Conservation (phyloP, 2,797 vertebrate genomes). For the Syndactyla subalaris region DNA sequence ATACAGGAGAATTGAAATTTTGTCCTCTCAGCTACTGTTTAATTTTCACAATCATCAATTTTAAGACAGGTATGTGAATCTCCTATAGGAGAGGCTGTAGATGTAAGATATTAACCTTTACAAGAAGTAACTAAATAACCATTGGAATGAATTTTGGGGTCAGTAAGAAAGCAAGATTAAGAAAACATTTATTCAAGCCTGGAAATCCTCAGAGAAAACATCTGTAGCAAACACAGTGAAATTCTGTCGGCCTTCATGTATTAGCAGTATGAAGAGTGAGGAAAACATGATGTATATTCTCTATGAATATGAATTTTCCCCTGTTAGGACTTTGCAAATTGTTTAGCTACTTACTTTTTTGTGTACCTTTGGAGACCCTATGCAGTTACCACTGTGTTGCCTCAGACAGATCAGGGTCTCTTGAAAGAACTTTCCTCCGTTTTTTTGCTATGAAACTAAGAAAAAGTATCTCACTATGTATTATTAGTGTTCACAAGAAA, state of each 20-base stretch:
- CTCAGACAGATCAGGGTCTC: neutral
- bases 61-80: neutral
- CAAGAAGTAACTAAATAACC: neutral
- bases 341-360: neutral
- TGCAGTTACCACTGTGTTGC: rapidly evolving
- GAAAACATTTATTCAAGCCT: neutral
- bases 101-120: neutral
- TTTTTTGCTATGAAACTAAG: neutral
- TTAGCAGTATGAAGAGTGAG: neutral
- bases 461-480: neutral
- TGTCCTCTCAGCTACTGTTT: neutral
- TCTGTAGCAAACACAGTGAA: neutral
- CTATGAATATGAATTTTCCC: neutral
- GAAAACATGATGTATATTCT: neutral
- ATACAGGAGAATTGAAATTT: neutral
- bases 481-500: neutral
- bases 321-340: neutral
- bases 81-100: neutral
- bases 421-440: neutral
- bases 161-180: neutral
- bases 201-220: neutral
- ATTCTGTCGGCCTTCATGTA: neutral
- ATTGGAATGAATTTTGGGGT: neutral
- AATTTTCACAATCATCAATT: neutral
- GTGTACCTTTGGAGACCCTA: neutral